Base-by-base conservation (phyloP, 2,888 invertebrate species). In the Melieria crassipennis region DNA sequence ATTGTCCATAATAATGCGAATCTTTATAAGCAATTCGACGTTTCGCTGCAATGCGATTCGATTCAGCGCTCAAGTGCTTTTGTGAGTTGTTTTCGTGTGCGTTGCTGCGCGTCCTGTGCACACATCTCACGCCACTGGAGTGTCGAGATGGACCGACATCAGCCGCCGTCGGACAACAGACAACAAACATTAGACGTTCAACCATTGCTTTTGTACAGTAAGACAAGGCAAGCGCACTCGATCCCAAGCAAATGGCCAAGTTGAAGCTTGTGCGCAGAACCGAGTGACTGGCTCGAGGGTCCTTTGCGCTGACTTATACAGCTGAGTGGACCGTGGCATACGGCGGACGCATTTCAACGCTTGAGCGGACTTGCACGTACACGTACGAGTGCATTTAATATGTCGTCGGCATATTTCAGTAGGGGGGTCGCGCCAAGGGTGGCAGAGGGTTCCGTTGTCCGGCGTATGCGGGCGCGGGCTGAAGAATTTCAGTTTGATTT, bases 1-100 rank as follows among this genome's bases (percentile, higher is more conserved):
- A 71, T 71, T 66, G 71, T 50, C 46, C 71, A 67, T 71, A 58
- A 67, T 71, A 71, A 71, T 71, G 58, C 62, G 65, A 65, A 62
- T 62, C 71, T 65, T 66, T 65, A 66, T 66, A 58, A 67, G 67
- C 71, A 71, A 71, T 71, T 62, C 67, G 56, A 67, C 62, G 58
- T 62, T 67, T 71, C 65, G 58, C 52, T 62, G 64, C 69, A 60
- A 30, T 30, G 62, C 62, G 58, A 66, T 67, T 71, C 65, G 58
- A 63, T 62, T 70, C 69, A 60, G 66, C 62, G 61, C 62, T 71
- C 65, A 66, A 66, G 66, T 71, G 43, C 58, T 50, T 58, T 63
- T 64, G 48, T 69, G 43, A 30, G 55, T 61, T 48, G 30, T 45
- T 45, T 13, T 61, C 46, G 43, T 63, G 57, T 11, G 47, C 56